Conservation (phyloP, 2,888 invertebrate genomes). For the Thymelicus lineola region DNA sequence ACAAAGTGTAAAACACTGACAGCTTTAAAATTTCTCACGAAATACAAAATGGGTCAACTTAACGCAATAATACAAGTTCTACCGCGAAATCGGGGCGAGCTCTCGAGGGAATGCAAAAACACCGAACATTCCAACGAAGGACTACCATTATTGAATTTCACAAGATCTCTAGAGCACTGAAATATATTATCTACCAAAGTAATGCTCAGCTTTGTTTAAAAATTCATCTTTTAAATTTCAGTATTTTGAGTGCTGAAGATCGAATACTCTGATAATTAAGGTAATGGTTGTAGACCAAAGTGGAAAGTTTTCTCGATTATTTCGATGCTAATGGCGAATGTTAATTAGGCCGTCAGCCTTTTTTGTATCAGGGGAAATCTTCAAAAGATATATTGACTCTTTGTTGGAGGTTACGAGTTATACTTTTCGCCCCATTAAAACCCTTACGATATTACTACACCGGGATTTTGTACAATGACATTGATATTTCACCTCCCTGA, state of each 20-base stretch:
- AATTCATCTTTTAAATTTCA: slow-evolving; percentile 15
- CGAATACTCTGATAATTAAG: slow-evolving; percentile 5
- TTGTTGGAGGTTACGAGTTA: too few relatives aligned
- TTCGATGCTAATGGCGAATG: background rate
- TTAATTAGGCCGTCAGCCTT: background rate
- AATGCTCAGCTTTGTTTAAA: background rate
- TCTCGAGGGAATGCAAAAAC: slow-evolving; percentile 25
- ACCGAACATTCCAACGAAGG: slow-evolving; percentile 12
- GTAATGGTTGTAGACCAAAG: slow-evolving; percentile 3
- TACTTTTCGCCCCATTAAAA: too few relatives aligned
- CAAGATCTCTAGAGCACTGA: slow-evolving; percentile 15
- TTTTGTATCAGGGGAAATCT: background rate
- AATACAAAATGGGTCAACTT: slow-evolving; percentile 41
- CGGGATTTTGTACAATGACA: too few relatives aligned
- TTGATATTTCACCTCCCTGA: too few relatives aligned
- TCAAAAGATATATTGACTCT: background rate
- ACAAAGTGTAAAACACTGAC: slow-evolving; percentile 34
- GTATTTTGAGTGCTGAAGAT: slow-evolving; percentile 6
- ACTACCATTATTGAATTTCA: slow-evolving; percentile 21
- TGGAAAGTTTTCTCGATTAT: slow-evolving; percentile 2
- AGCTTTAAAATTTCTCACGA: slow-evolving; percentile 39
- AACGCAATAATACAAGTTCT: slow-evolving; percentile 41
- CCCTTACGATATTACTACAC: too few relatives aligned
- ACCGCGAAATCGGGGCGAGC: slow-evolving; percentile 36
- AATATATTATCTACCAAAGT: slow-evolving; percentile 13